These are phyloP conservation scores for Eriocheir sinensis DNA, from an alignment of 1,140 invertebrate genomes.

Conservation along the genomic window DNA sequence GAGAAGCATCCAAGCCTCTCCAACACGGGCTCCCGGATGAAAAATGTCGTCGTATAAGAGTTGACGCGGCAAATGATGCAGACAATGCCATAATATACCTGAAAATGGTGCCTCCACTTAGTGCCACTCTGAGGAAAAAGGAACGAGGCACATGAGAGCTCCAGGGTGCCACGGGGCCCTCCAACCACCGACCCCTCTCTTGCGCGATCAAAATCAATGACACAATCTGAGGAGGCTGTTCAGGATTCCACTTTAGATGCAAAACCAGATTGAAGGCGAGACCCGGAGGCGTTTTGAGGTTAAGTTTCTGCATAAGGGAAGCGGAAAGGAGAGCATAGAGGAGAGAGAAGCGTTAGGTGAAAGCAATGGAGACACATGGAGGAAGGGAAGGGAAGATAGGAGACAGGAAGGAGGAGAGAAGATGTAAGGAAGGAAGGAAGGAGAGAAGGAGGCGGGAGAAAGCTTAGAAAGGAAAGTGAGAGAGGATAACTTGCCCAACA, in stretches of 20 bases:
- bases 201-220: background rate
- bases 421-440: background rate
- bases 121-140: background rate
- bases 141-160: background rate
- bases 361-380: background rate
- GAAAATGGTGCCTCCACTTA: background rate
- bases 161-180: no score
- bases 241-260: background rate
- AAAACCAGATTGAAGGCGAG: conserved; percentile 38
- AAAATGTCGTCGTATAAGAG: no score
- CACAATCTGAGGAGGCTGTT: conserved; percentile 4
- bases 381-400: conserved; percentile 6
- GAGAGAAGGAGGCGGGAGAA: no score
- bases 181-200: background rate
- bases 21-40: no score
- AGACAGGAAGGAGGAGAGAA: conserved; percentile 9
- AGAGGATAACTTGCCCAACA: no score
- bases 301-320: conserved; percentile 10
- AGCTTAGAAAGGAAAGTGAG: no score
- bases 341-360: background rate
- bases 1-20: no score
- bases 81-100: background rate
- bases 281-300: background rate
- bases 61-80: background rate
- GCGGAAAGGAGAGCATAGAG: background rate